phyloP scores from a whole-genome alignment of 2,888 invertebrate species.

The Drosophila nigritarsus region DNA sequence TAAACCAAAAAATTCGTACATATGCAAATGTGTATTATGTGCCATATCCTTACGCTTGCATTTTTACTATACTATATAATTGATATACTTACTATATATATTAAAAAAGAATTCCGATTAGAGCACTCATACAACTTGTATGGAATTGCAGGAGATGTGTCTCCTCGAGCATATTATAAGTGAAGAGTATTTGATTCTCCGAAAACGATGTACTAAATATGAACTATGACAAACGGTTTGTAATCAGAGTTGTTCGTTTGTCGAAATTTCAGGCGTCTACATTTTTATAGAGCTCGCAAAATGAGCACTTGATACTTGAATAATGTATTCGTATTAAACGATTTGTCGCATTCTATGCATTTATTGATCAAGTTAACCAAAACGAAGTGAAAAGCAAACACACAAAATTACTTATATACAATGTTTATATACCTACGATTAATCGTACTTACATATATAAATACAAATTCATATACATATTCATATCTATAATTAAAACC shows the following conservation, averaged over 20 bases:
- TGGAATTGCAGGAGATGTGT: slow-evolving; percentile 7
- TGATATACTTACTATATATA: slow-evolving; percentile 32
- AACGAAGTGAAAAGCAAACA: slow-evolving; percentile 27
- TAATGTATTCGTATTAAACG: slow-evolving; percentile 50
- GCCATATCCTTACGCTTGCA: slow-evolving; percentile 79
- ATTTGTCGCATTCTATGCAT: slow-evolving; percentile 77
- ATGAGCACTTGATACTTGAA: slow-evolving; percentile 30
- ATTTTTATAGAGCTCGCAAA: slow-evolving; percentile 41
- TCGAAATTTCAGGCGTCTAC: slow-evolving; percentile 10
- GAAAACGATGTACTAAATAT: slow-evolving; percentile 15
- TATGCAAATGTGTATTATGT: slow-evolving; percentile 69
- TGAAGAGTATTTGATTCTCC: slow-evolving; percentile 15
- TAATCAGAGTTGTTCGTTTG: slow-evolving; percentile 28
- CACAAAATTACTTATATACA: slow-evolving; percentile 60
- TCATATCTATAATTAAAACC: slow-evolving; percentile 52
- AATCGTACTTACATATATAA: slow-evolving; percentile 45
- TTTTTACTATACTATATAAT: slow-evolving; percentile 59
- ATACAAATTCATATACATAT: slow-evolving; percentile 64
- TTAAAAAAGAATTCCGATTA: not conserved
- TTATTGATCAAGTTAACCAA: slow-evolving; percentile 64
- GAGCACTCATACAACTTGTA: slow-evolving; percentile 14
- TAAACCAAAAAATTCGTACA: slow-evolving; percentile 37
- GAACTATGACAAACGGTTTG: slow-evolving; percentile 8
- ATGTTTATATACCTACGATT: slow-evolving; percentile 68
- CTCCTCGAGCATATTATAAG: slow-evolving; percentile 5